Percentiles rank a stretch among this genome's conserved stretches.
phyloP scores from a whole-genome alignment of 2,888 invertebrate genomes.

The Dexiosoma caninum region DNA sequence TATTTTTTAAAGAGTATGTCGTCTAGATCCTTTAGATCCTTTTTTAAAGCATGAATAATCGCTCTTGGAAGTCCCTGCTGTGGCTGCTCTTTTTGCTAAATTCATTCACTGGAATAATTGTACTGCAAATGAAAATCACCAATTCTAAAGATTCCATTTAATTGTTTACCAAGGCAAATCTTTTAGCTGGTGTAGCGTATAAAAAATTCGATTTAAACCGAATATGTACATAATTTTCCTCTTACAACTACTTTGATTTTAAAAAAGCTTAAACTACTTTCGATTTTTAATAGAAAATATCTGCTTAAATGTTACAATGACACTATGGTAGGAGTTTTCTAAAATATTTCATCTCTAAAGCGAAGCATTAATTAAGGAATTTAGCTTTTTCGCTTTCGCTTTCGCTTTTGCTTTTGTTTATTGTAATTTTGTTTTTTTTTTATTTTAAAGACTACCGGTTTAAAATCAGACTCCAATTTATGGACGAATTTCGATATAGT shows the following conservation, averaged over 20 bases:
- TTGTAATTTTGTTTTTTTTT: constrained; percentile 3
- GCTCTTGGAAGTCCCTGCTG: too few relatives aligned
- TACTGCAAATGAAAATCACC: too few relatives aligned
- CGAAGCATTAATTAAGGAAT: constrained; percentile 16
- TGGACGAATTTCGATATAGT: constrained; percentile 77
- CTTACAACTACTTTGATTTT: constrained; percentile 22
- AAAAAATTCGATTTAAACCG: constrained; percentile 1
- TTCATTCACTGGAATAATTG: too few relatives aligned
- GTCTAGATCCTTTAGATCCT: too few relatives aligned
- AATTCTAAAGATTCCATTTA: too few relatives aligned
- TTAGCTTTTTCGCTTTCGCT: too few relatives aligned
- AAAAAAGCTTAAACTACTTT: constrained; percentile 40
- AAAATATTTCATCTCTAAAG: neutral
- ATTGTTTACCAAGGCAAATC: neutral
- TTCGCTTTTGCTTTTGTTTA: too few relatives aligned
- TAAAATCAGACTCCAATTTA: constrained; percentile 74
- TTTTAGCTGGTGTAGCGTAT: neutral
- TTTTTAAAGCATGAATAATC: too few relatives aligned
- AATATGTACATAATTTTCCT: neutral
- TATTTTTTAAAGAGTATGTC: too few relatives aligned
- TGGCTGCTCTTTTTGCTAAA: too few relatives aligned
- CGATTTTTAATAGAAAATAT: constrained; percentile 24
- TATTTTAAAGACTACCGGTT: constrained; percentile 55
- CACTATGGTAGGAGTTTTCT: neutral
- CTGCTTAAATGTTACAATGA: constrained; percentile 19